Percentiles rank a stretch among this genome's conserved stretches.
Evolutionary conservation across 2,797 vertebrate genomes (phyloP).

Genomic region (Pelobates cultripes): DNA sequence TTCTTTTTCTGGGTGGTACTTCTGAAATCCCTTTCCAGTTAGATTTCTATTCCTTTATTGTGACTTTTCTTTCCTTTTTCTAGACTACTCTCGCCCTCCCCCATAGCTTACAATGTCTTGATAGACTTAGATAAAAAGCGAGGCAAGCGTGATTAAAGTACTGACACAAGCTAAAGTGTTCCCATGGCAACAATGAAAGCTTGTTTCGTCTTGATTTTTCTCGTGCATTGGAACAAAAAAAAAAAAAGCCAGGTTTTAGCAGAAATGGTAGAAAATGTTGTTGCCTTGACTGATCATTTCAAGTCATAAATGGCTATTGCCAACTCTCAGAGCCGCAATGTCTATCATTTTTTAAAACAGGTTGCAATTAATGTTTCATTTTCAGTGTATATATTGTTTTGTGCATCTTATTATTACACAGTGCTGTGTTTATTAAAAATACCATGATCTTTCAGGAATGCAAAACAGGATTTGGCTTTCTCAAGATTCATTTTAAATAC

Average conservation of each 20-base stretch:
- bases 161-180: conserved; percentile 43
- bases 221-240: conserved; percentile 20
- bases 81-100: conserved; percentile 17
- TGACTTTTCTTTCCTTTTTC: conserved; percentile 3
- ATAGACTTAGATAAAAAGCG: conserved; percentile 46
- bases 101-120: conserved; percentile 29
- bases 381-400: too few species aligned
- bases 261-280: not conserved
- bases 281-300: not conserved
- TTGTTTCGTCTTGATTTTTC: conserved; percentile 35
- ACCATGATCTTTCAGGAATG: too few species aligned
- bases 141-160: conserved; percentile 43
- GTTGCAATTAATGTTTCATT: too few species aligned
- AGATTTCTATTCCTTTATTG: conserved; percentile 28
- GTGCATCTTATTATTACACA: too few species aligned
- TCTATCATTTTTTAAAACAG: not conserved
- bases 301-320: not conserved
- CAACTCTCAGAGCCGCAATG: not conserved
- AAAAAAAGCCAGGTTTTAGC: conserved; percentile 9
- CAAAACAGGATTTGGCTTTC: too few species aligned
- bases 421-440: too few species aligned
- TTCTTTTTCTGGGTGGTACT: conserved; percentile 3
- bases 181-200: conserved; percentile 41
- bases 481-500: too few species aligned
- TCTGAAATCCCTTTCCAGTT: conserved; percentile 28